A percentile compares a stretch with the other conserved stretches of the same genome.
Conservation (phyloP, 2,113 vertebrate species). For the Epinephelus moara region DNA sequence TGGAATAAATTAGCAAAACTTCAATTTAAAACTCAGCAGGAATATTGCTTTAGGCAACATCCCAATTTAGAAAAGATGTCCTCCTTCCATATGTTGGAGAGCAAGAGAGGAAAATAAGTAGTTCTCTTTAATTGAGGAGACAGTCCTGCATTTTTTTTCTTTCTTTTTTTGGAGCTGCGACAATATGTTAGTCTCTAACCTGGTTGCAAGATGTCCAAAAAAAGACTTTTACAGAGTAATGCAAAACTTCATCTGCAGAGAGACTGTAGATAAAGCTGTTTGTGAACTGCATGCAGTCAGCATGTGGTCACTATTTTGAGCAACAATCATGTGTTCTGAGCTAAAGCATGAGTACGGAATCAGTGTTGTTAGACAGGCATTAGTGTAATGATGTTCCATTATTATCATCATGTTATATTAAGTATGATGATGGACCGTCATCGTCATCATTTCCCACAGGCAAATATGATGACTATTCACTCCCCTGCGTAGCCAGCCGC, state of each 20-base stretch:
- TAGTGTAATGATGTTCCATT: neutral
- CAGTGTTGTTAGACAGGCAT: neutral
- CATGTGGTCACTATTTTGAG: neutral
- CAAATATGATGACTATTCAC: neutral
- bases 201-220: neutral
- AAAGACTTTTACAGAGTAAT: neutral
- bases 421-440: neutral
- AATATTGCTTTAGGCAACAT: constrained; percentile 41
- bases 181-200: neutral
- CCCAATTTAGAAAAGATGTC: constrained; percentile 53
- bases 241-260: neutral
- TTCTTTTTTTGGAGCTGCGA: constrained; percentile 1
- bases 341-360: neutral
- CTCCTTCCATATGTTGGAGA: constrained; percentile 53
- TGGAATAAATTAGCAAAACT: constrained; percentile 55
- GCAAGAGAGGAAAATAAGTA: constrained; percentile 18
- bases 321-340: neutral
- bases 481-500: neutral
- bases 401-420: neutral
- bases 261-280: neutral
- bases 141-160: neutral
- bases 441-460: neutral
- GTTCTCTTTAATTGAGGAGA: constrained; percentile 26
- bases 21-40: constrained; percentile 41
- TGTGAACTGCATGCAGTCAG: neutral